Evolutionary conservation across 2,113 vertebrate genomes (phyloP).

Genomic region (Zosterops borbonicus): DNA sequence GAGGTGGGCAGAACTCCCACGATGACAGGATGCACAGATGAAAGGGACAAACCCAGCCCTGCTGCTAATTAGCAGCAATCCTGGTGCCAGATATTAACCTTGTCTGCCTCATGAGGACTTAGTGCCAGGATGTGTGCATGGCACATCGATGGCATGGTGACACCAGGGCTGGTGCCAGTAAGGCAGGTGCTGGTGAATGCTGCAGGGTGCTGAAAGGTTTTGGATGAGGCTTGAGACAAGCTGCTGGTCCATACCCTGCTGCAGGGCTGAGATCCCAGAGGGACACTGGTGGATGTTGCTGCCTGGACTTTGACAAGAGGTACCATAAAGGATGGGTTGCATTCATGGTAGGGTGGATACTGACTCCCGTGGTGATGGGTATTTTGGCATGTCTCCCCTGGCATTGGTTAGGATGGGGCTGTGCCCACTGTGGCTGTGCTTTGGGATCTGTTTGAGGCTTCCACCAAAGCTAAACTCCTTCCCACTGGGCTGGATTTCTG

Average conservation of each 20-base stretch:
- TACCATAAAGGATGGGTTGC: background rate
- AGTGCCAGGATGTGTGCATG: accelerated
- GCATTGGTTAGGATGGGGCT: background rate
- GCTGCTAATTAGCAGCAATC: background rate
- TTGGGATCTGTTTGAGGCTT: background rate
- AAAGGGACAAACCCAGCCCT: background rate
- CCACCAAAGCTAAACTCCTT: background rate
- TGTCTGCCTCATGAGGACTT: background rate
- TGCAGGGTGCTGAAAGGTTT: background rate
- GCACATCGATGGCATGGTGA: accelerated
- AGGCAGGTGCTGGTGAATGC: background rate
- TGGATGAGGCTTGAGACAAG: background rate
- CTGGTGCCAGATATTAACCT: background rate
- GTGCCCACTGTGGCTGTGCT: accelerated
- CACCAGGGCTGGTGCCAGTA: background rate
- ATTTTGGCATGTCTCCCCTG: background rate
- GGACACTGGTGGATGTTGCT: background rate
- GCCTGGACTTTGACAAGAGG: background rate
- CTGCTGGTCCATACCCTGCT: background rate
- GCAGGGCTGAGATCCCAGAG: background rate
- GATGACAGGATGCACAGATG: background rate
- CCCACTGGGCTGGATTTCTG: background rate
- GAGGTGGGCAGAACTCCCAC: background rate
- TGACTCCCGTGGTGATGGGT: accelerated
- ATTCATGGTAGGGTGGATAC: accelerated